Percentiles rank a stretch among this genome's conserved stretches.
Conservation (phyloP, 2,797 vertebrate species). For the Anableps anableps region DNA sequence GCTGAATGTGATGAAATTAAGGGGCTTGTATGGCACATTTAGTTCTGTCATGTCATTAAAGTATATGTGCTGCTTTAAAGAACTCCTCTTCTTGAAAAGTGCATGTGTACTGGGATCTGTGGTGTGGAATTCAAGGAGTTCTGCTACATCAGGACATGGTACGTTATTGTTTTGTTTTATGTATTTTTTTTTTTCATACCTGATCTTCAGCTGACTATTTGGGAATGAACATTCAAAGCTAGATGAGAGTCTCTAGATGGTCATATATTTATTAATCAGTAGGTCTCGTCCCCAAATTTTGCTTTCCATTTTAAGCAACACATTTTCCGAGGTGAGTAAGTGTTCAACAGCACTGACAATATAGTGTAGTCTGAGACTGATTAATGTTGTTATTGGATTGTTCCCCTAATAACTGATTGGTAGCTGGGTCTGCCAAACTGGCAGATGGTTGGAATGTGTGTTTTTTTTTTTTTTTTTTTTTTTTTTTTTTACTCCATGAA, state of each 20-base stretch:
- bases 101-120: background rate
- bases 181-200: background rate
- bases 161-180: background rate
- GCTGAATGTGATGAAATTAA: background rate
- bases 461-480: no score
- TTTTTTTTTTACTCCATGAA: no score
- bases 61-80: background rate
- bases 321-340: no score
- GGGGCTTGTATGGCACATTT: background rate
- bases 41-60: background rate
- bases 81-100: background rate
- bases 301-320: no score
- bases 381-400: no score
- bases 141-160: background rate
- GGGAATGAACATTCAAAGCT: background rate
- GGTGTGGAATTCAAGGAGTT: background rate
- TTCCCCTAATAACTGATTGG: no score
- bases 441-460: no score
- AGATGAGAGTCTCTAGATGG: background rate
- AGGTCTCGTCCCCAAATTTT: no score
- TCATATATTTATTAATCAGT: no score
- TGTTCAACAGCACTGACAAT: no score
- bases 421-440: no score
- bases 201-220: background rate
- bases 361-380: no score